These are phyloP conservation scores for Centropristis striata DNA, from an alignment of 2,113 vertebrate genomes.

Conservation along the genomic window DNA sequence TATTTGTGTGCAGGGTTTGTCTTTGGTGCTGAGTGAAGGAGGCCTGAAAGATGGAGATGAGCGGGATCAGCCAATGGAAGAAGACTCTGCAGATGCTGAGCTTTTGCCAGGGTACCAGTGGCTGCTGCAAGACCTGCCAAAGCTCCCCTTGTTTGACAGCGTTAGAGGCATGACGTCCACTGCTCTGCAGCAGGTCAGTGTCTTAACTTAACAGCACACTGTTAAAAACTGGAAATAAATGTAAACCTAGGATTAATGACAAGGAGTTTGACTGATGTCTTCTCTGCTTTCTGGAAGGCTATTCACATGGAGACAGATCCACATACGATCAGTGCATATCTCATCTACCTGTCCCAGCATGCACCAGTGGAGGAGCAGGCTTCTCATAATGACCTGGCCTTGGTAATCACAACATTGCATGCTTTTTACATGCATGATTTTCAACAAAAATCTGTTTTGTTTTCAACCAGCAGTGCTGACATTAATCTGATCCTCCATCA, in stretches of 20 bases:
- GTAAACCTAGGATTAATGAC: neutral
- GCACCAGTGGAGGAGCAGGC: slow-evolving; percentile 95
- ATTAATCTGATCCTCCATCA: neutral
- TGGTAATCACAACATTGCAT: slow-evolving; percentile 85
- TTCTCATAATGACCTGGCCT: slow-evolving; percentile 93
- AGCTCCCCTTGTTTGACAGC: slow-evolving; percentile 93
- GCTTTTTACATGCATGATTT: neutral
- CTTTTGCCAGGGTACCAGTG: slow-evolving; percentile 94
- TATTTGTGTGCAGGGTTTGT: slow-evolving; percentile 89
- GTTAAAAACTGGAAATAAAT: too few relatives aligned
- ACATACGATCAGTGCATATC: slow-evolving; percentile 96
- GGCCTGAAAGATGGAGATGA: slow-evolving; percentile 92
- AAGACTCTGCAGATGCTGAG: slow-evolving; percentile 89
- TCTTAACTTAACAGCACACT: neutral
- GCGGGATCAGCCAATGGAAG: slow-evolving; percentile 94
- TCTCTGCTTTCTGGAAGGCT: slow-evolving; percentile 83
- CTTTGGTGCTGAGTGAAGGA: slow-evolving; percentile 93
- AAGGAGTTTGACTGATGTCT: neutral
- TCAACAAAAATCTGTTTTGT: neutral
- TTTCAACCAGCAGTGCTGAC: neutral
- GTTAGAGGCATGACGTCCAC: slow-evolving; percentile 92
- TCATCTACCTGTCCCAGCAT: slow-evolving; percentile 98
- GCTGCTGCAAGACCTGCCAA: slow-evolving; percentile 93
- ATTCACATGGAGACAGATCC: slow-evolving; percentile 99
- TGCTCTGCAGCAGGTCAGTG: slow-evolving; percentile 93